Percentiles rank a stretch among this genome's conserved stretches.
These are phyloP conservation scores for Subanguina moxae DNA, from an alignment of 1,140 invertebrate species.

Conservation along the genomic window DNA sequence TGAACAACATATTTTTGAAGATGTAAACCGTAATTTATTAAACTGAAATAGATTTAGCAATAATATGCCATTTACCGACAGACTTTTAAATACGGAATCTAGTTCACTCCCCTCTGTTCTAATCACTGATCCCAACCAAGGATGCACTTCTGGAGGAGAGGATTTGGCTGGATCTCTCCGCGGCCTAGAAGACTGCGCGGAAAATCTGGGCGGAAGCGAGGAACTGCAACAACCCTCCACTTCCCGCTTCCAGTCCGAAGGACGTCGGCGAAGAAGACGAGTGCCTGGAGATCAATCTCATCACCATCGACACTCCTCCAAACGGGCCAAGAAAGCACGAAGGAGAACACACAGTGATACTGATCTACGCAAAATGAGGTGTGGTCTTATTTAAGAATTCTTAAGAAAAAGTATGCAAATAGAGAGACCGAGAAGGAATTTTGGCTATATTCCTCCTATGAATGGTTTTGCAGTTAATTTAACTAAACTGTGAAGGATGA, in stretches of 20 bases:
- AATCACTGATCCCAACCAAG: background rate
- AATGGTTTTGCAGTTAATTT: too few species aligned
- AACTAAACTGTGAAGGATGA: too few species aligned
- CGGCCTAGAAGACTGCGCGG: background rate
- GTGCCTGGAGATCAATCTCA: background rate
- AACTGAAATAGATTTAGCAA: background rate
- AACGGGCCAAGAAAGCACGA: background rate
- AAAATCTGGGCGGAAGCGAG: background rate
- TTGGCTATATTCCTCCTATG: too few species aligned
- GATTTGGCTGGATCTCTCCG: background rate
- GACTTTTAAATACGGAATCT: constrained; percentile 1
- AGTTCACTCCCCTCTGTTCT: background rate
- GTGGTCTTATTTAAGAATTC: too few species aligned
- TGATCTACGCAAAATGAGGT: constrained; percentile 36
- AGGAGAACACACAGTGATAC: constrained; percentile 34
- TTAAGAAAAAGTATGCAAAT: too few species aligned
- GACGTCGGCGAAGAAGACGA: background rate
- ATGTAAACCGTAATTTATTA: background rate
- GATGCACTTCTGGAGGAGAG: background rate
- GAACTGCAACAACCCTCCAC: constrained; percentile 2
- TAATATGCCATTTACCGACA: constrained; percentile 4
- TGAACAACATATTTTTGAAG: background rate
- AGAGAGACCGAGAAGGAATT: too few species aligned
- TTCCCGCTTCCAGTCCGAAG: background rate
- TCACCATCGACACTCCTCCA: background rate